These are phyloP conservation scores for Vireo altiloquus DNA, from an alignment of 2,113 vertebrate genomes.

Conservation along the genomic window DNA sequence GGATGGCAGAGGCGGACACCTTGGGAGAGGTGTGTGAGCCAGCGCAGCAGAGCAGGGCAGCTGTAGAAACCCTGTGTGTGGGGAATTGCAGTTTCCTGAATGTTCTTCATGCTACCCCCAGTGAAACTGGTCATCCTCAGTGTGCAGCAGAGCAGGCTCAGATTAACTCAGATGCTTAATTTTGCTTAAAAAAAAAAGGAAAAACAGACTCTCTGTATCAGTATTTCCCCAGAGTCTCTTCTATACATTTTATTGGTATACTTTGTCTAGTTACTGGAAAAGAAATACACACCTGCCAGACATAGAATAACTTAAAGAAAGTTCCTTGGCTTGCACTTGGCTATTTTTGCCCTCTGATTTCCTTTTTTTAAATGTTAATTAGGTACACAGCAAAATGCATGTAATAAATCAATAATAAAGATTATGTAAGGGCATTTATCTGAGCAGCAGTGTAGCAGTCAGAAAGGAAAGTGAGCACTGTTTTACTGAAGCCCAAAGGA, in stretches of 20 bases:
- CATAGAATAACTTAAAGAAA: neutral
- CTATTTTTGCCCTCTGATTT: slow-evolving; percentile 23
- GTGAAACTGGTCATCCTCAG: neutral
- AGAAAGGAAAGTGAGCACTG: neutral
- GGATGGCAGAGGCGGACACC: neutral
- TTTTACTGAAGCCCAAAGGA: neutral
- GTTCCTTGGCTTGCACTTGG: neutral
- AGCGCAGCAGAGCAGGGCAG: neutral
- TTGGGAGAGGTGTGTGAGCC: neutral
- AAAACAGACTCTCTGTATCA: neutral
- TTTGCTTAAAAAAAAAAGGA: neutral
- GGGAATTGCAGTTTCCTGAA: neutral
- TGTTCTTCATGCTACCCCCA: neutral
- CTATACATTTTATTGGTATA: neutral
- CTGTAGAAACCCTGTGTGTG: neutral
- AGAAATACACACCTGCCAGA: slow-evolving; percentile 12
- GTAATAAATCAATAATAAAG: slow-evolving; percentile 31
- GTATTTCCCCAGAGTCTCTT: neutral
- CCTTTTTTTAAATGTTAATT: slow-evolving; percentile 6
- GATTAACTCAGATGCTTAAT: neutral
- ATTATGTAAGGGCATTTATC: slow-evolving; percentile 2
- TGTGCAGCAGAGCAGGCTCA: neutral
- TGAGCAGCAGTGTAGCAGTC: neutral
- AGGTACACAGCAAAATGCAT: neutral
- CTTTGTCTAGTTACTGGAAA: neutral